Conservation (phyloP, 2,113 vertebrate species). For the Spermophilus dauricus region DNA sequence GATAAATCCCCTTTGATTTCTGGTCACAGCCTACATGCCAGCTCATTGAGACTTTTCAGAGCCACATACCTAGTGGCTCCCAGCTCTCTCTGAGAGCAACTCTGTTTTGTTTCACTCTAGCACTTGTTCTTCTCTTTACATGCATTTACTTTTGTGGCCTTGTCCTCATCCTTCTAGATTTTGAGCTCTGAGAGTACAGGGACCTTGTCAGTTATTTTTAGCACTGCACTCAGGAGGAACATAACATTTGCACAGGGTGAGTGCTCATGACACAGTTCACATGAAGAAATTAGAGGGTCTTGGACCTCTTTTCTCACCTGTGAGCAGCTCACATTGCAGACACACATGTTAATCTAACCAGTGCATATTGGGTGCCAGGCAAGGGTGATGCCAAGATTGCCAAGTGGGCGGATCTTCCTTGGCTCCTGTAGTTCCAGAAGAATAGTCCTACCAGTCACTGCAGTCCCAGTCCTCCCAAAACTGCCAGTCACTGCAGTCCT, state of each 20-base stretch:
- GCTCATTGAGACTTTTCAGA: not conserved
- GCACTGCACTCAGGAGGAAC: not conserved
- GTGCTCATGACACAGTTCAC: not conserved
- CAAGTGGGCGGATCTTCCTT: rapidly evolving
- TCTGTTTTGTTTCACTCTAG: too few relatives aligned
- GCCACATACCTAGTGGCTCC: too few relatives aligned
- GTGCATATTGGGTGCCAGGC: not conserved
- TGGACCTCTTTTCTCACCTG: not conserved
- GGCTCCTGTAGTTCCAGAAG: not conserved
- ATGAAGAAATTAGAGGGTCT: not conserved
- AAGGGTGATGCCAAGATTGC: not conserved
- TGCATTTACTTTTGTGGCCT: not conserved
- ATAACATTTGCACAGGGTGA: not conserved
- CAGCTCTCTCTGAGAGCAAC: not conserved
- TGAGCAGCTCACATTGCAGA: not conserved
- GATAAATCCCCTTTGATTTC: not conserved
- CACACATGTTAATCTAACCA: not conserved
- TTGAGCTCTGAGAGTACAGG: not conserved
- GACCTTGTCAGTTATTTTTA: not conserved
- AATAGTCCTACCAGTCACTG: not conserved
- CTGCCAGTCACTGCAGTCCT: not conserved
- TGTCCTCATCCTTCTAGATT: too few relatives aligned
- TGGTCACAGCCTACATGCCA: not conserved
- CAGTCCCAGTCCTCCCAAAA: not conserved
- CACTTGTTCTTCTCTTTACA: not conserved